Base-by-base conservation (phyloP, 2,797 vertebrate species). In the Myoxocephalus aenaeus region DNA sequence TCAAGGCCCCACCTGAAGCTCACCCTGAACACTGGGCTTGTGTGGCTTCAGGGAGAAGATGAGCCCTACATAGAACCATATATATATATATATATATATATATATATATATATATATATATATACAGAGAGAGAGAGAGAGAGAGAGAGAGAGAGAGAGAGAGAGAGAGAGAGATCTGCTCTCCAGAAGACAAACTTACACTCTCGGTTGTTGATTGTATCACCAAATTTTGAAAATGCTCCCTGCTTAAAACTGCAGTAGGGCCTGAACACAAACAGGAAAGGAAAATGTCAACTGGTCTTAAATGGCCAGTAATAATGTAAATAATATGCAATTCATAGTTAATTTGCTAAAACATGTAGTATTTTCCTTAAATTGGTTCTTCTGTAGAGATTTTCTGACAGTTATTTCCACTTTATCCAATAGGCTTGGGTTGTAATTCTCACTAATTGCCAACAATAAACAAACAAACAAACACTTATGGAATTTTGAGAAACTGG, bases 371-470 rank as follows among this genome's bases (percentile, higher is more conserved):
- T 44, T 61, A 59, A 61, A 29, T 50, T 50, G 2, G 0, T 53
- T 51, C 51, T 11, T 67, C 53, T 59, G 4, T 17, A 20, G n/a
- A 38, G 44, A 65, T 62, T 48, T 58, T 36, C 48, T 64, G 29
- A 67, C 32, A 72, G 3, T 54, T 57, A 67, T 42, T 32, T 70
- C 22, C 18, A 44, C n/a, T 80, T 76, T 36, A 68, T 75, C 62
- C 73, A 51, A 73, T 10, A 77, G 48, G 51, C 20, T 6, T 0
- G 72, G 40, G 50, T 70, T 67, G 48, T 58, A 51, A 65, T 82
- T 57, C 8, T 58, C 56, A 54, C 36, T 40, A 56, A 83, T 75
- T 88, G 63, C 65, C 54, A 59, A 81, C 85, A 71, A 27, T 63
- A 44, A 83, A 78, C 32, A 69, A 70, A 68, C 1, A 20, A 59